Conservation (phyloP, 2,797 vertebrate species). For the Syngnathus acus region DNA sequence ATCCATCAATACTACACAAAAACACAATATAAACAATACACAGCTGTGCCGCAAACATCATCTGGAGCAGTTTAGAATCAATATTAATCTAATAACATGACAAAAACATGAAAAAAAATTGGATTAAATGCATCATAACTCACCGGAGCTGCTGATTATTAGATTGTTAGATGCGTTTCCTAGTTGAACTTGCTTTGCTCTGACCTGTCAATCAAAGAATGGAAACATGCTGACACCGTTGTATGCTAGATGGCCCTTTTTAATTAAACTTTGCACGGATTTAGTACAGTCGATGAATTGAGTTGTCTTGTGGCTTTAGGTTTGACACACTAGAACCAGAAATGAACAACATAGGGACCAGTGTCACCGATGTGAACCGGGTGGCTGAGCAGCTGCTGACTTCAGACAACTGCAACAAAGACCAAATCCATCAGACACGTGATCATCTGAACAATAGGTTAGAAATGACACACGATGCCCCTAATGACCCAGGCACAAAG, state of each 20-base stretch:
- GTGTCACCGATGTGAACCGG: conserved; percentile 80
- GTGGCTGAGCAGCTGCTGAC: conserved; percentile 77
- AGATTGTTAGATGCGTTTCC: no score
- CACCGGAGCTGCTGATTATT: no score
- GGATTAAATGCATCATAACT: background rate
- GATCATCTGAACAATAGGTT: conserved; percentile 87
- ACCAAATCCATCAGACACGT: conserved; percentile 78
- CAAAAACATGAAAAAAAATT: background rate
- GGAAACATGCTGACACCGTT: background rate
- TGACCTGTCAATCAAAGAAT: background rate
- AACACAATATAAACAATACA: background rate
- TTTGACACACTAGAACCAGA: conserved; percentile 94
- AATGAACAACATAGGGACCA: conserved; percentile 81
- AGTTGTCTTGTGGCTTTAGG: conserved; percentile 52
- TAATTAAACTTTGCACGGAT: background rate
- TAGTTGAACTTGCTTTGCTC: background rate
- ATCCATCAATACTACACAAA: no score
- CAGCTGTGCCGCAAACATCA: background rate
- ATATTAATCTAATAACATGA: background rate
- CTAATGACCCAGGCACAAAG: background rate
- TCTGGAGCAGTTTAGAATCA: background rate
- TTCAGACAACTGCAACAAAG: conserved; percentile 76
- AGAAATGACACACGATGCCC: conserved; percentile 13
- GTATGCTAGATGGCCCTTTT: background rate
- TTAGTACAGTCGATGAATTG: conserved; percentile 1